These are phyloP conservation scores for Mystacides longicornis DNA, from an alignment of 2,888 invertebrate species.

Conservation along the genomic window DNA sequence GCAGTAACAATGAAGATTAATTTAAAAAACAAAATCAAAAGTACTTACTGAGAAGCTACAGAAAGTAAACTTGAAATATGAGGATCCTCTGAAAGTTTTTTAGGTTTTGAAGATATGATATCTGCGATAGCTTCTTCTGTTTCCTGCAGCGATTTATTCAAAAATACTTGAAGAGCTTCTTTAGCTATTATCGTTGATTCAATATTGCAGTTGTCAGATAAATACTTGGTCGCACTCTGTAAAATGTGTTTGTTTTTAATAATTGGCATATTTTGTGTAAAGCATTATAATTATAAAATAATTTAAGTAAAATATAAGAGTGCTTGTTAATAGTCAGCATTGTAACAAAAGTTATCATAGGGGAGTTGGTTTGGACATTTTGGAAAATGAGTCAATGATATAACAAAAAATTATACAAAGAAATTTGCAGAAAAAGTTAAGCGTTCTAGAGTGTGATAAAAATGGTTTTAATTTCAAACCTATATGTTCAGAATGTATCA, in stretches of 20 bases:
- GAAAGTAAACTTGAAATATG: background rate
- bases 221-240: slow-evolving; percentile 38
- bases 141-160: slow-evolving; percentile 38
- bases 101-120: background rate
- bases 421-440: no score
- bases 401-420: no score
- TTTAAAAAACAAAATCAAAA: background rate
- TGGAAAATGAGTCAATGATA: no score
- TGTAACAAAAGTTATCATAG: background rate
- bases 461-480: no score
- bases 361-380: no score
- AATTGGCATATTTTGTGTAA: background rate
- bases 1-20: background rate
- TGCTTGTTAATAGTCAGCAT: background rate
- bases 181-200: slow-evolving; percentile 37
- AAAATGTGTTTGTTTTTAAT: slow-evolving; percentile 1
- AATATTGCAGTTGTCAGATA: slow-evolving; percentile 43
- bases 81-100: background rate
- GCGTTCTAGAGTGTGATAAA: no score
- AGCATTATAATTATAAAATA: background rate
- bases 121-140: slow-evolving; percentile 32
- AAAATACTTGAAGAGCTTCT: slow-evolving; percentile 34
- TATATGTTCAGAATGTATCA: no score
- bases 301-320: background rate
- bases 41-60: slow-evolving; percentile 1